phyloP scores from a whole-genome alignment of 2,113 vertebrate genomes.

The Pao palembangensis region DNA sequence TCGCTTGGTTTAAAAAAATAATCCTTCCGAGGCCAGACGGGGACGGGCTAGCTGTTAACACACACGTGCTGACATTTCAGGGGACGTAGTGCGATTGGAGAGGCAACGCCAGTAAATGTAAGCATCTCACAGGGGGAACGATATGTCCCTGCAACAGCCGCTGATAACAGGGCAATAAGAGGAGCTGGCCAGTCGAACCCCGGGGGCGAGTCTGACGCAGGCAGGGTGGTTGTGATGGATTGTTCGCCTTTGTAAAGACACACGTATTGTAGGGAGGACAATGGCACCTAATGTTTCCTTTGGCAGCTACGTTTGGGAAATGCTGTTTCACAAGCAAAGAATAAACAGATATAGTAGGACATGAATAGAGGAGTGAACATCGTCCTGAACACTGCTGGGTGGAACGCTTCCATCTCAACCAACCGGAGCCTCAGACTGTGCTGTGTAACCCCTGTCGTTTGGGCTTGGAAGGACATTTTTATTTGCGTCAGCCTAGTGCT shows the following conservation, averaged over 20 bases:
- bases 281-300: conserved; percentile 15
- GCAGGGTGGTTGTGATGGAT: no score
- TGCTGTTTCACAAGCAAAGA: not conserved
- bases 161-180: conserved; percentile 66
- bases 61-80: conserved; percentile 50
- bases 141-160: conserved; percentile 43
- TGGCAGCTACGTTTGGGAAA: not conserved
- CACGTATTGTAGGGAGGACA: conserved; percentile 20
- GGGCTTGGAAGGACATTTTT: conserved; percentile 51
- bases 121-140: conserved; percentile 44
- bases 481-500: conserved; percentile 65
- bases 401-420: no score
- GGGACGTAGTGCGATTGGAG: conserved; percentile 57
- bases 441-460: conserved; percentile 40
- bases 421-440: no score
- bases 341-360: not conserved
- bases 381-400: conserved; percentile 8
- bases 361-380: no score
- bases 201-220: conserved; percentile 54
- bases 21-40: conserved; percentile 30
- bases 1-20: conserved; percentile 14
- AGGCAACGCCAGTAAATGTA: conserved; percentile 59
- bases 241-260: conserved; percentile 32
- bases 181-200: conserved; percentile 55
- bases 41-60: conserved; percentile 32